Evolutionary conservation across 2,797 vertebrate genomes (phyloP), one percentile per base, ranked within the genome.

Genomic region (Leptodactylus fallax): DNA sequence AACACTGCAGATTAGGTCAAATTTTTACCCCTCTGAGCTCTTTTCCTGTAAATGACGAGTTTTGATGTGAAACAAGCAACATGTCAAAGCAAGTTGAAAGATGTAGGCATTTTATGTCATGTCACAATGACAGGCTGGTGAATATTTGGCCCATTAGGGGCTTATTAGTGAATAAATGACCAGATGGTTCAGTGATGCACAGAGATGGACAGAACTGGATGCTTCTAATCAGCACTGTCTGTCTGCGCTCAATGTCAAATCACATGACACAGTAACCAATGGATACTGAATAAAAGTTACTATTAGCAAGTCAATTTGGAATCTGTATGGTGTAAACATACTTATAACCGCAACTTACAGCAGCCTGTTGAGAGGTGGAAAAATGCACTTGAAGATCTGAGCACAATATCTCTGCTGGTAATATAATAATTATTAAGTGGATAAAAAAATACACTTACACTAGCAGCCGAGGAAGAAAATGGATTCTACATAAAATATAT

Each of bases 121-220:
- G 98, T 99, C 98, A 98, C 97, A 97, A 96, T 99, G 98, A 99
- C 98, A 99, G 98, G 97, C 97, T 94, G 94, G 96, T 97, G 98
- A 99, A 99, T 99, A 99, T 99, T 99, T 99, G 97, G 97, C 97
- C 98, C 98, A 99, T 99, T 99, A 99, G 98, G 98, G 98, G 98
- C 98, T 99, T 99, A 99, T 99, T 99, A 99, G 98, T 99, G 98
- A 97, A 98, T 99, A 99, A 99, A 99, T 99, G 98, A 99, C 98
- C 98, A 99, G 98, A 99, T 99, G 98, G 98, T 99, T 99, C 98
- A 99, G 97, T 98, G 98, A 99, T 98, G 98, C 98, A 98, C 97
- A 97, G 97, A 99, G 98, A 99, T 98, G 98, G 98, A 99, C 98
- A 99, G 97, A 98, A 97, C 97, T 98, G 98, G 97, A 97, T 98